Conservation (phyloP, 1,140 invertebrate species). For the Berghia stephanieae region DNA sequence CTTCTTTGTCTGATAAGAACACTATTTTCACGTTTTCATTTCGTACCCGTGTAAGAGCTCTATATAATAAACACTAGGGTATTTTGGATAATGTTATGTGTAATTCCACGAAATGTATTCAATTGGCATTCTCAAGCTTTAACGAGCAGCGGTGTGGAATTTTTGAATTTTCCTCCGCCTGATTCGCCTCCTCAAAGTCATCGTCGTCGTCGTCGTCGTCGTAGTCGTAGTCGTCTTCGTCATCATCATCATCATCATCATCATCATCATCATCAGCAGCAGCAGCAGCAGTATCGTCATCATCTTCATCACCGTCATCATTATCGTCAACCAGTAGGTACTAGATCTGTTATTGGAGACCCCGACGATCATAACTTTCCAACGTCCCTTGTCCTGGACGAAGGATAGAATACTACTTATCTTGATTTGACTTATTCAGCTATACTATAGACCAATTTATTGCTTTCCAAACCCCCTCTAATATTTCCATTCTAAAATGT, state of each 20-base stretch:
- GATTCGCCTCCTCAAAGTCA: background rate
- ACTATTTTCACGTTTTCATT: background rate
- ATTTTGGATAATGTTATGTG: background rate
- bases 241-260: slow-evolving; percentile 16
- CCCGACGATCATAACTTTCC: slow-evolving; percentile 1
- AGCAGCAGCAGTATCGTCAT: slow-evolving; percentile 12
- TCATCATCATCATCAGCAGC: slow-evolving; percentile 16
- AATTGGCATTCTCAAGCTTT: background rate
- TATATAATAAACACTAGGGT: no score
- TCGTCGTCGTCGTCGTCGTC: background rate
- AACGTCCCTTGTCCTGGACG: background rate
- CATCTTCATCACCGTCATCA: background rate
- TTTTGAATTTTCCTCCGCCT: background rate
- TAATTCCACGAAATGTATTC: background rate
- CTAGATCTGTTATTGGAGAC: background rate
- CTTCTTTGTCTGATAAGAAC: no score
- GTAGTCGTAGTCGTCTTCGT: background rate
- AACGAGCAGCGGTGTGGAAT: background rate
- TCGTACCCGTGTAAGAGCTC: background rate
- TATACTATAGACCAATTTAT: background rate
- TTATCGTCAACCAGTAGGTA: background rate
- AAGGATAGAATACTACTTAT: background rate
- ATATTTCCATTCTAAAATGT: background rate
- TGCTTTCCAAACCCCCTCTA: background rate
- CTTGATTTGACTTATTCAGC: background rate